These are phyloP conservation scores for Chaenocephalus aceratus DNA, from an alignment of 2,113 vertebrate species.

Conservation along the genomic window DNA sequence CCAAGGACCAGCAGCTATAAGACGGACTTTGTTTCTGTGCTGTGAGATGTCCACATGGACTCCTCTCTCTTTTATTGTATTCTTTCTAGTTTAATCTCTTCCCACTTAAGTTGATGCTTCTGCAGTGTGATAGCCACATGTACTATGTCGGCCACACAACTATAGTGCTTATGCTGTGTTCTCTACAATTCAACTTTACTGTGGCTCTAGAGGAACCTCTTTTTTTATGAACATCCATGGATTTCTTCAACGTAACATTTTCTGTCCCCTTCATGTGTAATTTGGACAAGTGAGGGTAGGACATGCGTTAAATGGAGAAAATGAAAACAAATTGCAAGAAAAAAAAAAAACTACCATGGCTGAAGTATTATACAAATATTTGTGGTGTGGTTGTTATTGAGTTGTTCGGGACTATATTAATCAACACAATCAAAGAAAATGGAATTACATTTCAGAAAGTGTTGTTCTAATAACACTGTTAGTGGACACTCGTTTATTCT, in stretches of 20 bases:
- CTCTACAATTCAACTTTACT: conserved; percentile 85
- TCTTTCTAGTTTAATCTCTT: conserved; percentile 62
- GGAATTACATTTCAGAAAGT: conserved; percentile 88
- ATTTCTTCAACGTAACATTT: conserved; percentile 73
- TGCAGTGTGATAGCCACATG: conserved; percentile 89
- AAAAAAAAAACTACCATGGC: conserved; percentile 81
- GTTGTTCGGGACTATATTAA: conserved; percentile 94
- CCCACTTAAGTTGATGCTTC: conserved; percentile 88
- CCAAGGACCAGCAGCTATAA: conserved; percentile 99
- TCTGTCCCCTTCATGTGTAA: conserved; percentile 58
- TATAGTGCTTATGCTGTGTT: conserved; percentile 90
- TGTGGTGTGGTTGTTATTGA: conserved; percentile 95
- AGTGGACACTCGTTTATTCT: conserved; percentile 95
- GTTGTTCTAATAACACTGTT: conserved; percentile 94
- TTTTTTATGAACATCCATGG: conserved; percentile 49
- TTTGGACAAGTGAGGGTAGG: conserved; percentile 59
- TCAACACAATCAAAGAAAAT: conserved; percentile 92
- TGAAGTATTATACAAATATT: conserved; percentile 93
- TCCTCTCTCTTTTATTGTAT: conserved; percentile 37
- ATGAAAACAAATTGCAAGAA: conserved; percentile 51
- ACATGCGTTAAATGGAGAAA: conserved; percentile 41
- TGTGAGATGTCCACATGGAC: conserved; percentile 37
- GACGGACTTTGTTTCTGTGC: conserved; percentile 64
- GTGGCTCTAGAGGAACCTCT: conserved; percentile 80
- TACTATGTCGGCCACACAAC: conserved; percentile 89